Evolutionary conservation across 2,797 vertebrate species (phyloP).

Genomic region (Mionectes olivaceus): DNA sequence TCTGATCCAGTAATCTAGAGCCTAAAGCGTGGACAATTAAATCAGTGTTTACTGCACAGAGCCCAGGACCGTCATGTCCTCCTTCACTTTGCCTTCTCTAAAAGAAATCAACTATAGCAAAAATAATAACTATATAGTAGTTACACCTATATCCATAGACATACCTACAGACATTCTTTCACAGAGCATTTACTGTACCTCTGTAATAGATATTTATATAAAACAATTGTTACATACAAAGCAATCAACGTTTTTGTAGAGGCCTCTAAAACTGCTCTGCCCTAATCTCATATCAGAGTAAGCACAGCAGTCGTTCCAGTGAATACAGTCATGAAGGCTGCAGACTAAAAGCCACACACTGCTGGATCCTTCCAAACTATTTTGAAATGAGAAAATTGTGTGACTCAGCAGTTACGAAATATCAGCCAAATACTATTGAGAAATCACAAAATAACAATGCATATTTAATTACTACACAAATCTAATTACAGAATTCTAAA

Average conservation of each 20-base stretch:
- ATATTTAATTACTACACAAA: background rate
- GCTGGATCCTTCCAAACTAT: background rate
- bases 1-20: background rate
- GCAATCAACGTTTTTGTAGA: background rate
- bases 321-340: background rate
- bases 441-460: background rate
- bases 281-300: background rate
- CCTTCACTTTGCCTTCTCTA: background rate
- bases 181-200: background rate
- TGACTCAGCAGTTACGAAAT: slow-evolving; percentile 25
- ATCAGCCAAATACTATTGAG: background rate
- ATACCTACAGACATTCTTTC: background rate
- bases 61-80: background rate
- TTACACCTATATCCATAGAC: background rate
- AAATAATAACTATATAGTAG: background rate
- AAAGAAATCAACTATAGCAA: background rate
- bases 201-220: background rate
- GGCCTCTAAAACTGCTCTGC: background rate
- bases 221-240: background rate
- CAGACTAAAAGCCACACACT: background rate
- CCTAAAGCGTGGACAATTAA: background rate
- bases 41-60: background rate
- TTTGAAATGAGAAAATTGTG: background rate
- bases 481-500: slow-evolving; percentile 2
- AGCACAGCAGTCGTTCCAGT: background rate